A percentile compares a stretch with the other conserved stretches of the same genome.
phyloP scores from a whole-genome alignment of 2,113 vertebrate genomes.

The Ophthalmolycus amberensis region DNA sequence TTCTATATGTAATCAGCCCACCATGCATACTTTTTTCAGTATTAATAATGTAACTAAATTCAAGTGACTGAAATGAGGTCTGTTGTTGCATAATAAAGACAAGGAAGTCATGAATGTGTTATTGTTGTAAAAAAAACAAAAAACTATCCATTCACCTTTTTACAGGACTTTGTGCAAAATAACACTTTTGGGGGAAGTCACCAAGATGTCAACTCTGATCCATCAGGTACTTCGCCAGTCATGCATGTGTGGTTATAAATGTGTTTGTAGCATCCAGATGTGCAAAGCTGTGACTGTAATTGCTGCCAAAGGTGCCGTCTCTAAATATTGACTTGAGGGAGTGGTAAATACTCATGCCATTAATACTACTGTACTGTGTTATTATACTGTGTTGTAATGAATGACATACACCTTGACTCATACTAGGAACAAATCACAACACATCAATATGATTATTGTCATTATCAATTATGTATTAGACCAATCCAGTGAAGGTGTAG shows the following conservation, averaged over 20 bases:
- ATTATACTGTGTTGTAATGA: not conserved
- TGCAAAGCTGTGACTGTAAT: not conserved
- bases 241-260: too few species aligned
- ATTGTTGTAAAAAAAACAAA: not conserved
- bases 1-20: not conserved
- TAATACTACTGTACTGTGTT: not conserved
- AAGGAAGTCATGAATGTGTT: not conserved
- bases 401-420: not conserved
- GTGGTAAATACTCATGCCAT: not conserved
- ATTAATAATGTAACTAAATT: not conserved
- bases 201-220: not conserved
- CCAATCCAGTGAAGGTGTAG: fast-evolving
- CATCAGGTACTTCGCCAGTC: not conserved
- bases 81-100: not conserved
- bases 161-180: too few species aligned
- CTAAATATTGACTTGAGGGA: too few species aligned
- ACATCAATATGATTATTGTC: not conserved
- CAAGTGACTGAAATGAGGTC: not conserved
- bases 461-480: too few species aligned
- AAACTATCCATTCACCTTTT: not conserved
- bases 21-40: not conserved
- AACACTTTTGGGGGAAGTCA: not conserved
- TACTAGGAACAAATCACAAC: not conserved
- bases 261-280: not conserved
- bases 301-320: not conserved